These are phyloP conservation scores for Anguilla japonica DNA, from an alignment of 2,113 vertebrate species.

Conservation along the genomic window DNA sequence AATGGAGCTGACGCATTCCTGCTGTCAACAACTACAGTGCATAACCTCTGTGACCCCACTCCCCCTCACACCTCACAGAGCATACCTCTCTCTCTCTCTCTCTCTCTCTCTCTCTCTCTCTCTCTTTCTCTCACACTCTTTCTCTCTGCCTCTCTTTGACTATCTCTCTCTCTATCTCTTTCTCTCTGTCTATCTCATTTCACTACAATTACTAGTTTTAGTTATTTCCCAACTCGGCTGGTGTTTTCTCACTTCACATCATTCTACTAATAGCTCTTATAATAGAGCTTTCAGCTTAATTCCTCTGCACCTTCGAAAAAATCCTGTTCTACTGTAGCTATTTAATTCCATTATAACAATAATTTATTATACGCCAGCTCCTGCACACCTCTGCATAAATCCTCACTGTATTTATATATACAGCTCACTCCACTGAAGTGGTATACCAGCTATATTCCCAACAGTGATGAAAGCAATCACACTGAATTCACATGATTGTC, in stretches of 20 bases:
- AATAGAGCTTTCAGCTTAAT: not conserved
- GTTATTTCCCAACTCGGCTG: no score
- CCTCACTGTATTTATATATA: no score
- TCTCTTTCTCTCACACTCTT: no score
- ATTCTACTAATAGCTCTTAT: no score
- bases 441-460: no score
- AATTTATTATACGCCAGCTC: not conserved
- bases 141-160: no score
- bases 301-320: not conserved
- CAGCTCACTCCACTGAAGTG: no score
- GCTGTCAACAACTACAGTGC: conserved; percentile 27
- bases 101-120: no score
- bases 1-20: conserved; percentile 37
- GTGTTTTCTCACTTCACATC: no score
- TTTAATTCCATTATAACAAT: not conserved
- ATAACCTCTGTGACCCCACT: conserved; percentile 38
- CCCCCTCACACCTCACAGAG: not conserved
- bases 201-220: no score
- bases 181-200: no score
- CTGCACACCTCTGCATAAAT: not conserved
- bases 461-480: not conserved
- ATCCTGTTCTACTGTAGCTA: not conserved
- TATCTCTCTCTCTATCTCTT: no score
- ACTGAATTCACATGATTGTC: conserved; percentile 42
- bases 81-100: not conserved